Evolutionary conservation across 2,113 vertebrate genomes (phyloP).

Genomic region (Nycticorax nycticorax): DNA sequence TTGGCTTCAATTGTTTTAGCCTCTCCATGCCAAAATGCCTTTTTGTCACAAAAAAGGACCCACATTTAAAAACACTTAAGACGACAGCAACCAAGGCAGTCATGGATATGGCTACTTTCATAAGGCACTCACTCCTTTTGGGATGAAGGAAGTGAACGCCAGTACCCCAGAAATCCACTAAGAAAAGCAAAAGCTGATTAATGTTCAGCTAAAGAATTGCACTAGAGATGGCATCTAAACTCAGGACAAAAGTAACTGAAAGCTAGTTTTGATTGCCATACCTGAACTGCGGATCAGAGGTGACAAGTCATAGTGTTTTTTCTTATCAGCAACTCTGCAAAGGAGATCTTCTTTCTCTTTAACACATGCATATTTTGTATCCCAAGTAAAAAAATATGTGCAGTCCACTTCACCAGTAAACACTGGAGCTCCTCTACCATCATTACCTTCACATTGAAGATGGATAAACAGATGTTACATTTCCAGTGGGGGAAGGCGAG

Average conservation of each 20-base stretch:
- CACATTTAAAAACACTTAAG: not conserved
- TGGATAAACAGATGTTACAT: not conserved
- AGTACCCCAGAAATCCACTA: not conserved
- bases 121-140: not conserved
- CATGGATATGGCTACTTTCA: not conserved
- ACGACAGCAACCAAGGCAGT: not conserved
- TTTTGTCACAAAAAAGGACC: not conserved
- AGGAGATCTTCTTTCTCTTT: constrained; percentile 88
- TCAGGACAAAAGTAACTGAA: not conserved
- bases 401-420: constrained; percentile 91
- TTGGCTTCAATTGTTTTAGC: not conserved
- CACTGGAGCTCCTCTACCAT: constrained; percentile 81
- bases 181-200: not conserved
- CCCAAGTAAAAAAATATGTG: constrained; percentile 94
- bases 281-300: constrained; percentile 83
- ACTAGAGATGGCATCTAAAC: not conserved
- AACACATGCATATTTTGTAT: constrained; percentile 87
- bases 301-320: constrained; percentile 87
- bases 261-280: constrained; percentile 37
- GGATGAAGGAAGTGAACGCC: not conserved
- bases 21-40: not conserved
- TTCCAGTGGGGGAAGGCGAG: not conserved
- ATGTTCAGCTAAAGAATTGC: not conserved
- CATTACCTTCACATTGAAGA: constrained; percentile 36
- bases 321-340: constrained; percentile 79